Evolutionary conservation across 2,113 vertebrate species (phyloP).

Genomic region (Rostratula benghalensis): DNA sequence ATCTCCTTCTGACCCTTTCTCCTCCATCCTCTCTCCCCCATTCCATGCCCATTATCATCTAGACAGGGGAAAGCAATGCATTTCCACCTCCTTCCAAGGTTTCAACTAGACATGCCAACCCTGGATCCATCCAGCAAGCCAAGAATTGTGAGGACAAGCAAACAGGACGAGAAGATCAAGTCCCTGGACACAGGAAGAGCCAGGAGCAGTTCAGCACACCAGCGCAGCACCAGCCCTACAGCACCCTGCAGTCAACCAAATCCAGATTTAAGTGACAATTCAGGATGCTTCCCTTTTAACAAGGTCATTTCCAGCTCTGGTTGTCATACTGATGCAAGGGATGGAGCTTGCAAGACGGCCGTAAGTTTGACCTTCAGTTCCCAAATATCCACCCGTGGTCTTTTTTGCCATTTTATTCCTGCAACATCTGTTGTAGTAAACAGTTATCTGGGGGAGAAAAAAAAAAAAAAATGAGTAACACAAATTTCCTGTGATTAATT

Average conservation of each 20-base stretch:
- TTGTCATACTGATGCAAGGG: background rate
- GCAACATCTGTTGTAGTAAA: background rate
- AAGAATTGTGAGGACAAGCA: fast-evolving
- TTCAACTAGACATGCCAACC: background rate
- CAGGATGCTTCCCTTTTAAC: background rate
- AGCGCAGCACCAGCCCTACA: too few relatives aligned
- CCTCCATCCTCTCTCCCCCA: background rate
- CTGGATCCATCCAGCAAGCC: background rate
- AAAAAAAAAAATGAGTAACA: background rate
- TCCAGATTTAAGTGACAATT: too few relatives aligned
- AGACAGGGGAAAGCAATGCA: background rate
- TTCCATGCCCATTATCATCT: background rate
- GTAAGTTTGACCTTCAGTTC: background rate
- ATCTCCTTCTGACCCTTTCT: background rate
- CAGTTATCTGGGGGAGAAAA: background rate
- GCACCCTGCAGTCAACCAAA: background rate
- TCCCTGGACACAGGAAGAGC: too few relatives aligned
- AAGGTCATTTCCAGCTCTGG: background rate
- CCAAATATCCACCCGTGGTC: background rate
- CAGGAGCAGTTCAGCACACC: too few relatives aligned
- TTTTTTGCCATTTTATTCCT: background rate
- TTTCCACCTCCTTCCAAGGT: background rate
- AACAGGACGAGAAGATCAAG: background rate
- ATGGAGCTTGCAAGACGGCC: background rate
- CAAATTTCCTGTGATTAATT: slow-evolving; percentile 10